These are phyloP conservation scores for Sebastes trivittatus DNA, from an alignment of 2,797 vertebrate species.

Conservation along the genomic window DNA sequence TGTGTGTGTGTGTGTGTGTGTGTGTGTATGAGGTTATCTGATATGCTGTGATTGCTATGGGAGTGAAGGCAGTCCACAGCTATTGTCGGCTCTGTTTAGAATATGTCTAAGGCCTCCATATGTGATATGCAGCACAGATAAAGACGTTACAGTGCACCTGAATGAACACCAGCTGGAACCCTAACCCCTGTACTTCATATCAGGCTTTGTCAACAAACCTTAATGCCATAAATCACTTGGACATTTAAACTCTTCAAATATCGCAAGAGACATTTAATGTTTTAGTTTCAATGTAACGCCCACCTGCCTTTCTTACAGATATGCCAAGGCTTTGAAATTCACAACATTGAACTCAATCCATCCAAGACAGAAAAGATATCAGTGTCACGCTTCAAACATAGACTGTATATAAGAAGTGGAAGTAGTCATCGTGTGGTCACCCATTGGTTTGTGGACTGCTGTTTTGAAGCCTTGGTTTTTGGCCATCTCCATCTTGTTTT, in stretches of 20 bases:
- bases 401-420: no score
- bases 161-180: constrained; percentile 12
- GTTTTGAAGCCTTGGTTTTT: no score
- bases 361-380: background rate
- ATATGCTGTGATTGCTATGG: constrained; percentile 36
- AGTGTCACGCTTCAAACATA: no score
- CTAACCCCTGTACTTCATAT: background rate
- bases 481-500: no score
- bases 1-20: background rate
- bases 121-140: constrained; percentile 5
- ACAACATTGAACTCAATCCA: background rate
- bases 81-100: background rate
- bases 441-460: no score
- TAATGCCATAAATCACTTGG: background rate
- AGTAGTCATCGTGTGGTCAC: no score
- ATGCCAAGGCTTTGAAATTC: background rate
- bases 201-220: background rate
- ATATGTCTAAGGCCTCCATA: background rate
- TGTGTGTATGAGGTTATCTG: constrained; percentile 34
- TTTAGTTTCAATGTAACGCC: background rate
- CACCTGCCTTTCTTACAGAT: background rate
- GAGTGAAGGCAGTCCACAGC: background rate
- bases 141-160: background rate
- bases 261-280: background rate
- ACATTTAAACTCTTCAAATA: background rate